Percentiles rank a stretch among this genome's conserved stretches.
phyloP scores from a whole-genome alignment of 2,888 invertebrate species.

The Melanargia galathea region DNA sequence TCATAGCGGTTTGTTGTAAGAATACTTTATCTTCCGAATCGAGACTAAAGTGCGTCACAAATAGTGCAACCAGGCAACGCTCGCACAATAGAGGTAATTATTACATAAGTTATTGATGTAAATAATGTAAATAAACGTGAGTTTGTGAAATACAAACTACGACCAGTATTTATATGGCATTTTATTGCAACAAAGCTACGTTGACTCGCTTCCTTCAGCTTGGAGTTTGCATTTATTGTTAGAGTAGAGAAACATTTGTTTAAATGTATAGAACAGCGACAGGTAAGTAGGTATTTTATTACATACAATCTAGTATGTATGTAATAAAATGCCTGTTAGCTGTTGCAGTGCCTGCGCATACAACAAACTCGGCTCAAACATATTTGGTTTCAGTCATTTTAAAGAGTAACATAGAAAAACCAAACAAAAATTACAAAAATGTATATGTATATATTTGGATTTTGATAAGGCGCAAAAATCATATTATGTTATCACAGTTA shows the following conservation, averaged over 20 bases:
- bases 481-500: too few species aligned
- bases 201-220: conserved; percentile 28
- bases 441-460: too few species aligned
- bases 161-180: conserved; percentile 34
- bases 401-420: too few species aligned
- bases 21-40: conserved; percentile 11
- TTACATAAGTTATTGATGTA: conserved; percentile 34
- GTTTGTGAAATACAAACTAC: conserved; percentile 32
- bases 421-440: too few species aligned
- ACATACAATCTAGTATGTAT: too few species aligned
- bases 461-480: too few species aligned
- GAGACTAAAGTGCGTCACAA: conserved; percentile 22
- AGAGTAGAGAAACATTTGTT: conserved; percentile 13
- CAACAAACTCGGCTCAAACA: too few species aligned
- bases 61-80: conserved; percentile 31
- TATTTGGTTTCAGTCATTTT: too few species aligned
- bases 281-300: too few species aligned
- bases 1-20: conserved; percentile 11
- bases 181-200: conserved; percentile 34
- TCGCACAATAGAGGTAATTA: conserved; percentile 36
- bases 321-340: too few species aligned
- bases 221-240: conserved; percentile 12
- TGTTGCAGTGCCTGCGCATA: too few species aligned
- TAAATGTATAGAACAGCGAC: neutral
- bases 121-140: conserved; percentile 32